Conservation (phyloP, 1,140 invertebrate genomes). For the Lethrus apterus region DNA sequence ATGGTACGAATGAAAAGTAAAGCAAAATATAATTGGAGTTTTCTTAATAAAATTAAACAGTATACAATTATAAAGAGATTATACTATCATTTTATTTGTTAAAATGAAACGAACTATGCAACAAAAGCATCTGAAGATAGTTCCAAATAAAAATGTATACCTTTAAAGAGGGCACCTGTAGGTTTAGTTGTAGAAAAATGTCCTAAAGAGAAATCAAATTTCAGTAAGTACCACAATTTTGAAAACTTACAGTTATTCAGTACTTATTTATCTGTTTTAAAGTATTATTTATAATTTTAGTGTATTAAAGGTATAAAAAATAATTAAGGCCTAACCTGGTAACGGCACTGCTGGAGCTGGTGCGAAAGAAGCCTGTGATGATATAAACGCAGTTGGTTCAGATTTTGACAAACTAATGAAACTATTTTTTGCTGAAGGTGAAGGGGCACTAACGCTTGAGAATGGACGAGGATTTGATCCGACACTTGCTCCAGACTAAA, state of each 20-base stretch:
- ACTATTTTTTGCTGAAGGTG: slow-evolving; percentile 37
- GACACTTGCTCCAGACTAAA: slow-evolving; percentile 5
- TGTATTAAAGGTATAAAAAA: not conserved
- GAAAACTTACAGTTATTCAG: not conserved
- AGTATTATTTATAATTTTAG: too few relatives aligned
- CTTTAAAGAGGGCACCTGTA: slow-evolving; percentile 38
- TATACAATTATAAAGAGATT: too few relatives aligned
- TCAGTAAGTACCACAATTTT: not conserved
- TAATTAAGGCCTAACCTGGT: slow-evolving; percentile 27
- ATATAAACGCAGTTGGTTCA: slow-evolving; percentile 42
- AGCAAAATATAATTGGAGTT: not conserved
- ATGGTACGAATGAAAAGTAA: slow-evolving; percentile 32
- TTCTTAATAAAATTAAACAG: too few relatives aligned
- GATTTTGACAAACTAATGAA: slow-evolving; percentile 41
- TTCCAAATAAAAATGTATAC: slow-evolving; percentile 25
- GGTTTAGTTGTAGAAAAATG: slow-evolving; percentile 36
- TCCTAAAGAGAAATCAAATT: slow-evolving; percentile 31
- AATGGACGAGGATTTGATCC: slow-evolving; percentile 55
- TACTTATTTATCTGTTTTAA: too few relatives aligned
- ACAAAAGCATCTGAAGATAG: slow-evolving; percentile 8
- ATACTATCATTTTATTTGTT: slow-evolving; percentile 16
- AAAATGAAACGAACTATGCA: slow-evolving; percentile 6
- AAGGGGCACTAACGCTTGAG: slow-evolving; percentile 41
- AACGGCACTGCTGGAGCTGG: slow-evolving; percentile 37
- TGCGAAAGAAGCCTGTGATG: slow-evolving; percentile 42